These are phyloP conservation scores for Smithornis capensis DNA, from an alignment of 2,113 vertebrate species.

Conservation along the genomic window DNA sequence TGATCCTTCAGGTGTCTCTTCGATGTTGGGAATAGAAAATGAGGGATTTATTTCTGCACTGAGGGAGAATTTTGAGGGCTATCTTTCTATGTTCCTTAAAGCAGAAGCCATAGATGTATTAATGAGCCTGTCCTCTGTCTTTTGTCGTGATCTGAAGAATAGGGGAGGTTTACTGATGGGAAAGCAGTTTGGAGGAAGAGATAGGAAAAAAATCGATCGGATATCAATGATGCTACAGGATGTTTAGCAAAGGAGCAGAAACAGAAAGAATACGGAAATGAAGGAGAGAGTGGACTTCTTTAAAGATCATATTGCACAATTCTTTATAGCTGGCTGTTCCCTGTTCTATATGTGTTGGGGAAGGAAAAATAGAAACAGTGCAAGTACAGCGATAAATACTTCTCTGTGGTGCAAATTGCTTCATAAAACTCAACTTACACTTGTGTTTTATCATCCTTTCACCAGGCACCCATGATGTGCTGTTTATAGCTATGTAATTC, in stretches of 20 bases:
- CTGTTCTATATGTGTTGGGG: not conserved
- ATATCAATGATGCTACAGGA: not conserved
- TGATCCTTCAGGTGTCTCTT: slow-evolving; percentile 15
- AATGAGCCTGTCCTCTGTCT: not conserved
- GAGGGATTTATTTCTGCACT: not conserved
- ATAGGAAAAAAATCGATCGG: not conserved
- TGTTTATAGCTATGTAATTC: slow-evolving; percentile 63
- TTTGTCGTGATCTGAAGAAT: not conserved
- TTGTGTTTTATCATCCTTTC: slow-evolving; percentile 50
- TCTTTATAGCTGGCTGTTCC: slow-evolving; percentile 30
- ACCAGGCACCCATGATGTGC: slow-evolving; percentile 10
- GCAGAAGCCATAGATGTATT: not conserved
- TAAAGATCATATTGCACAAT: slow-evolving; percentile 36
- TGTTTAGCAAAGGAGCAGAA: not conserved
- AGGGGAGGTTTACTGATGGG: not conserved
- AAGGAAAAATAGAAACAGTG: slow-evolving; percentile 37
- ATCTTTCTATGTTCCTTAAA: not conserved
- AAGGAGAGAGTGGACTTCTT: not conserved
- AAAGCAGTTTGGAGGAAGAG: not conserved
- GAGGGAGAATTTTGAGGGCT: not conserved
- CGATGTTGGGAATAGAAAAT: not conserved
- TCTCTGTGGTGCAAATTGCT: slow-evolving; percentile 26
- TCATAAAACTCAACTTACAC: slow-evolving; percentile 8
- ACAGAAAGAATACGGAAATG: slow-evolving; percentile 18
- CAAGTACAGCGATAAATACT: slow-evolving; percentile 12